phyloP scores from a whole-genome alignment of 1,140 invertebrate genomes.

The Heliothis virescens region DNA sequence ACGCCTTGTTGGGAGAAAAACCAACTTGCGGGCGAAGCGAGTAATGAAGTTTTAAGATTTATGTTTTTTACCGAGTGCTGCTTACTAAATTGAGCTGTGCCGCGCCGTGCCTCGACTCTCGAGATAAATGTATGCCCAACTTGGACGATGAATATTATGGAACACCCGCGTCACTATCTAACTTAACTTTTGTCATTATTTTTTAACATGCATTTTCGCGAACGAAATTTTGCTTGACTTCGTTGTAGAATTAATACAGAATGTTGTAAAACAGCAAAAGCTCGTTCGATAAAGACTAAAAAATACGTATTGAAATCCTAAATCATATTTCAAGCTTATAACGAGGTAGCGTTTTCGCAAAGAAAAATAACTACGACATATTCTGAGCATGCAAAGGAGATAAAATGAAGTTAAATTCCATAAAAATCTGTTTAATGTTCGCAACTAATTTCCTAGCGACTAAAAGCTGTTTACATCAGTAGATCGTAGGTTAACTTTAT shows the following conservation, averaged over 20 bases:
- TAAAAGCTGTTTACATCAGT: conserved; percentile 12
- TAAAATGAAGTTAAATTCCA: not conserved
- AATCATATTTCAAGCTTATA: too few relatives aligned
- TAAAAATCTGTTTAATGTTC: not conserved
- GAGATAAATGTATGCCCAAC: conserved; percentile 35
- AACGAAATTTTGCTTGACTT: too few relatives aligned
- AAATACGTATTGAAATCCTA: too few relatives aligned
- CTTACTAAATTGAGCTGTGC: conserved; percentile 47
- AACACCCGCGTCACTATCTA: not conserved
- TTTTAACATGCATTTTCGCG: not conserved
- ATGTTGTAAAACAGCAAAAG: too few relatives aligned
- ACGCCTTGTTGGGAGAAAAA: conserved; percentile 73
- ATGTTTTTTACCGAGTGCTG: conserved; percentile 68
- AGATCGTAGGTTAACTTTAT: not conserved
- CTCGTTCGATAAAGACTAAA: too few relatives aligned
- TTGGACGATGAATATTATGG: conserved; percentile 18
- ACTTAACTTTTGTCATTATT: conserved; percentile 3
- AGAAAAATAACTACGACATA: not conserved
- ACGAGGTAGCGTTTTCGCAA: too few relatives aligned
- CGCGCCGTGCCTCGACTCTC: not conserved
- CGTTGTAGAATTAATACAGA: too few relatives aligned
- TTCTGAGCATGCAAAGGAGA: not conserved
- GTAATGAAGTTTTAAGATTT: conserved; percentile 83
- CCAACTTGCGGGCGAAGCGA: conserved; percentile 71
- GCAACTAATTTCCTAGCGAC: not conserved